Evolutionary conservation across 2,888 invertebrate species (phyloP), one percentile per base, ranked within the genome.

Genomic region (Leucania comma): DNA sequence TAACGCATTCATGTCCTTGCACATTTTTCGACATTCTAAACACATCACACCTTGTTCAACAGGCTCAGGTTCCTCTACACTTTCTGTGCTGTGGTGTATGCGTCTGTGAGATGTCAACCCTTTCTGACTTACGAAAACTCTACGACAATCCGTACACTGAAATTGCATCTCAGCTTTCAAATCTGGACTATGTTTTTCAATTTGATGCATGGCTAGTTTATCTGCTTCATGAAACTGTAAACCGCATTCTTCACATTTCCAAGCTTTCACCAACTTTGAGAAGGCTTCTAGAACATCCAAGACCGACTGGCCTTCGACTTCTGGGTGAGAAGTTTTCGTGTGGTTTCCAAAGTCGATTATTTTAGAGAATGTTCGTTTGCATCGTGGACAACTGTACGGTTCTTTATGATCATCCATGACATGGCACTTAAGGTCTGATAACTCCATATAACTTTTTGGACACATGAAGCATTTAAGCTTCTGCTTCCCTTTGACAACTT

Each of bases 191-290:
- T 96, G 95, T 57, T 90, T 88, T 63, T 95, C 94, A 2, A 94
- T 88, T 73, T 95, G 93, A 76, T 95, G 95, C 73, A 93, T 78
- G 0, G 95, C 95, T 14, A 96, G 82, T 75, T 95, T 95, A 58
- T 95, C 95, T 0, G 95, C 93, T 76, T 95, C 93, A 22, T 94
- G 92, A 61, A 95, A 95, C 70, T 96, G 95, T 14, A 93, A 64
- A 1, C 92, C 92, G 59, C 96, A 96, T 57, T 94, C 94, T n/a
- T 95, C 94, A 61, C 96, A 96, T 78, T 95, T 96, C 96, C 96
- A 96, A n/a, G 94, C 94, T 78, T 93, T 91, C 0, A 94, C 92
- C 48, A 96, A 77, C 75, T 92, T 93, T 0, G 94, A 94, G 68
- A 95, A 95, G 0, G 95, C 95, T 87, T 95, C 94, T 0, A 96